Conservation (phyloP, 2,113 vertebrate genomes). For the Pavo muticus region DNA sequence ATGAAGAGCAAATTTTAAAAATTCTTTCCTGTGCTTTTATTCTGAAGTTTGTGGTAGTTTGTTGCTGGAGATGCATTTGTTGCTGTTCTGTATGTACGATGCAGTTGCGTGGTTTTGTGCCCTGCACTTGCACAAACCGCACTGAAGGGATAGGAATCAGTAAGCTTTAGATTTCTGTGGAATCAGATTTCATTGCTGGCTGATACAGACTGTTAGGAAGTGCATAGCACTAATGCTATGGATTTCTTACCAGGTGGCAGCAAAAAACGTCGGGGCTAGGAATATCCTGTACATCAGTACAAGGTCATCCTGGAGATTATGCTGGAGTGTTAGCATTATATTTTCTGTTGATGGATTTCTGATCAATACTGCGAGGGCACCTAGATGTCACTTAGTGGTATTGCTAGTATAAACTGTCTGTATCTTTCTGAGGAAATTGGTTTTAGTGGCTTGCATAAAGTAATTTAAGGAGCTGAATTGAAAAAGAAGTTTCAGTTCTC, state of each 20-base stretch:
- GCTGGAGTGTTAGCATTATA: neutral
- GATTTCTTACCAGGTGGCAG: neutral
- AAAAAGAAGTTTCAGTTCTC: neutral
- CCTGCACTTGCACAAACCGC: neutral
- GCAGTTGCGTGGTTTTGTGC: neutral
- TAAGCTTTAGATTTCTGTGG: neutral
- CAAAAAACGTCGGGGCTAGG: neutral
- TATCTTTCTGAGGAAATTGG: neutral
- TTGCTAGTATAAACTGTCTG: neutral
- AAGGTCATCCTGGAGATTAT: neutral
- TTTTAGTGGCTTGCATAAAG: constrained; percentile 18
- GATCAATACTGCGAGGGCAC: neutral
- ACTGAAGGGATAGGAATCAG: neutral
- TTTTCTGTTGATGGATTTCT: neutral
- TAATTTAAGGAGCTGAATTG: constrained; percentile 15
- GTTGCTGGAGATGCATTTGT: neutral
- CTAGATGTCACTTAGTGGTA: constrained; percentile 11
- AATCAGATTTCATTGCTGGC: neutral
- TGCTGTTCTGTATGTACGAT: neutral
- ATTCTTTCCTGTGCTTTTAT: neutral
- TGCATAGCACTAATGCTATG: neutral
- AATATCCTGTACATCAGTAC: neutral
- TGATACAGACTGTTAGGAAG: neutral
- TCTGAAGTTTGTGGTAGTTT: neutral
- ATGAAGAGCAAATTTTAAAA: neutral